Base-by-base conservation (phyloP, 2,888 invertebrate genomes). In the Amphipoea lucens region DNA sequence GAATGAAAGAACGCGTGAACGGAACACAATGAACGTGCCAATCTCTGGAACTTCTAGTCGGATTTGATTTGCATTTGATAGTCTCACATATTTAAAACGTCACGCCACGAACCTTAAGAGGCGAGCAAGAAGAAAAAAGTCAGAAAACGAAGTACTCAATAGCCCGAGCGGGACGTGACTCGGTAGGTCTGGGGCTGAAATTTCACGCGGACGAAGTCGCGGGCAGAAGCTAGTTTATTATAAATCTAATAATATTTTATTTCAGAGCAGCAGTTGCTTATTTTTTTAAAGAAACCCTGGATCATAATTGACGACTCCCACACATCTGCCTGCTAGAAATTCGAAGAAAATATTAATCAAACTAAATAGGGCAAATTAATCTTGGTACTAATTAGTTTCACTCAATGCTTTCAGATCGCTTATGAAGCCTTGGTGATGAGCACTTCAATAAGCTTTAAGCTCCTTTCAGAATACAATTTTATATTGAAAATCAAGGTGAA, bases 351-450 rank as follows among this genome's bases (percentile, higher is more conserved):
- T 36, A 63, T 23, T 9, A 29, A 80, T 40, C 7, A 4, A 29
- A 40, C 1, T 36, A 63, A n/a, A 17, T 17, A 65, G 14, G 62
- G 23, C 1, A 40, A 65, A 81, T 48, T 68, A 45, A 48, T 54
- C 54, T 40, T 17, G 14, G 48, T 11, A 42, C 51, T 70, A 40
- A 83, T 70, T 83, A 62, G 20, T 70, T 60, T 45, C n/a, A 1
- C n/a, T 77, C 65, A 60, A 83, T 48, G 40, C 23, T 67, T 62
- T 71, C 11, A 67, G 23, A 36, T 65, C 5, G 29, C n/a, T 65
- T 51, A 51, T 62, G n/a, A 75, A 76, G 40, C n/a, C 40, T 36
- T 76, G 45, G 42, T 23, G 40, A 82, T 68, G 62, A 81, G 69
- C 17, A 63, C 42, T 69, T 69, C 40, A 78, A 69, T 62, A 60